A percentile compares a stretch with the other conserved stretches of the same genome.
phyloP scores from a whole-genome alignment of 2,888 invertebrate species.

The Xestia xanthographa region DNA sequence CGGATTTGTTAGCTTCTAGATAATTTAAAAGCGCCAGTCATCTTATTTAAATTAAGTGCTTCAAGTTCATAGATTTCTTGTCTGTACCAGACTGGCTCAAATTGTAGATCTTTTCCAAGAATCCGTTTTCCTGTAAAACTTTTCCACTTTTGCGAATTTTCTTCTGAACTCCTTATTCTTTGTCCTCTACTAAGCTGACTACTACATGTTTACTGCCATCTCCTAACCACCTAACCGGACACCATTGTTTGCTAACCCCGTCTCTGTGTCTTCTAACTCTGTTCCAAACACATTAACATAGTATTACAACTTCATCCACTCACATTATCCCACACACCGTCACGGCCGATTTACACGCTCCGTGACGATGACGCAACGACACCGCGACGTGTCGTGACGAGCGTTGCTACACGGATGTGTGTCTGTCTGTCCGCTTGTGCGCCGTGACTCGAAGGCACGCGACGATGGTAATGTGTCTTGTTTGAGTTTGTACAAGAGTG shows the following conservation, averaged over 20 bases:
- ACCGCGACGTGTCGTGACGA: conserved; percentile 45
- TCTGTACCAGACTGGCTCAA: neutral
- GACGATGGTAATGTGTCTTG: conserved; percentile 34
- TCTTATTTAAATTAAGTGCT: neutral
- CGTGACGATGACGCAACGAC: conserved; percentile 57
- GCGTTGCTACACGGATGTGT: conserved; percentile 62
- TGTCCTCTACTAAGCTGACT: neutral
- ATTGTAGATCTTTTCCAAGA: neutral
- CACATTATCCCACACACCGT: conserved; percentile 16
- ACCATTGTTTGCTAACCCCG: too few relatives aligned
- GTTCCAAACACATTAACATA: neutral
- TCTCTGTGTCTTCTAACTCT: neutral
- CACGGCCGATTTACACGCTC: conserved; percentile 46
- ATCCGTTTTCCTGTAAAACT: neutral
- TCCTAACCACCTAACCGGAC: too few relatives aligned
- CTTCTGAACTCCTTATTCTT: neutral
- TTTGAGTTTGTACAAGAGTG: conserved; percentile 19
- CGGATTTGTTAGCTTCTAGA: neutral
- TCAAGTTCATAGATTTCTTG: neutral
- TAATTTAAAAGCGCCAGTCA: neutral
- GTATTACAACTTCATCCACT: neutral
- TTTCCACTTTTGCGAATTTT: neutral
- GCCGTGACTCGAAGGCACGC: conserved; percentile 63
- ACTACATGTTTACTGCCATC: neutral
- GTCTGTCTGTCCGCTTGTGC: conserved; percentile 45